These are phyloP conservation scores for Rhynchotus rufescens DNA, from an alignment of 2,797 vertebrate species.

Conservation along the genomic window DNA sequence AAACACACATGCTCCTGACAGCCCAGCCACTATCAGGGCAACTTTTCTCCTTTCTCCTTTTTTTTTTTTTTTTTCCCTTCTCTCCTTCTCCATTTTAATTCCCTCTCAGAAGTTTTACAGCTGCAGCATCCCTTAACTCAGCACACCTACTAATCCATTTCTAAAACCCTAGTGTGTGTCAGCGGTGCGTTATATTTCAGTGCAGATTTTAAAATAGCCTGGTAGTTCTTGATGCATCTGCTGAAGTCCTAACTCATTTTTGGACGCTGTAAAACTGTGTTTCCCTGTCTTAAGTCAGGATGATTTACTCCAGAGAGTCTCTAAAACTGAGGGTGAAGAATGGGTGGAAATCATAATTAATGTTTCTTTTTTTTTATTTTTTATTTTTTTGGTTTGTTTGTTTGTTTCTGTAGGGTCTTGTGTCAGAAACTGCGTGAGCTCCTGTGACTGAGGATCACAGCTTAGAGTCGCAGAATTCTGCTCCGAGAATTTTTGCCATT, in stretches of 20 bases:
- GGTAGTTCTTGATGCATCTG: slow-evolving; percentile 63
- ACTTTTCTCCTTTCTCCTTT: slow-evolving; percentile 83
- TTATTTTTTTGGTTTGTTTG: neutral
- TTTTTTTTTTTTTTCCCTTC: slow-evolving; percentile 20
- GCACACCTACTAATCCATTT: slow-evolving; percentile 80
- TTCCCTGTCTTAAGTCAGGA: slow-evolving; percentile 35
- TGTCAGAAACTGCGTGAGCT: slow-evolving; percentile 14
- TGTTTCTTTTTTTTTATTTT: neutral
- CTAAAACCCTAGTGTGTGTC: slow-evolving; percentile 77
- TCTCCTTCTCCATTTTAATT: slow-evolving; percentile 84
- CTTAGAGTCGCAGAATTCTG: slow-evolving; percentile 15
- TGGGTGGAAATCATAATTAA: slow-evolving; percentile 48
- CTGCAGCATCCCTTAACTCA: slow-evolving; percentile 79
- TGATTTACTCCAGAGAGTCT: slow-evolving; percentile 57
- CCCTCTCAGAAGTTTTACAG: slow-evolving; percentile 87
- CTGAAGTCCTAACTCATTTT: slow-evolving; percentile 67
- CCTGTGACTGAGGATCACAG: neutral
- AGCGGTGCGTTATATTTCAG: slow-evolving; percentile 69
- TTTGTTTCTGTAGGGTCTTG: slow-evolving; percentile 1
- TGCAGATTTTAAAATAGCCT: slow-evolving; percentile 65
- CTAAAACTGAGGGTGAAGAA: slow-evolving; percentile 13
- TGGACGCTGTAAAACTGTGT: slow-evolving; percentile 50
- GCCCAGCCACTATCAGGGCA: slow-evolving; percentile 88
- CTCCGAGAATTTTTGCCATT: slow-evolving; percentile 58
- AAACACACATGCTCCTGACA: slow-evolving; percentile 93